Base-by-base conservation (phyloP, 1,140 invertebrate species). In the Philaenus spumarius region DNA sequence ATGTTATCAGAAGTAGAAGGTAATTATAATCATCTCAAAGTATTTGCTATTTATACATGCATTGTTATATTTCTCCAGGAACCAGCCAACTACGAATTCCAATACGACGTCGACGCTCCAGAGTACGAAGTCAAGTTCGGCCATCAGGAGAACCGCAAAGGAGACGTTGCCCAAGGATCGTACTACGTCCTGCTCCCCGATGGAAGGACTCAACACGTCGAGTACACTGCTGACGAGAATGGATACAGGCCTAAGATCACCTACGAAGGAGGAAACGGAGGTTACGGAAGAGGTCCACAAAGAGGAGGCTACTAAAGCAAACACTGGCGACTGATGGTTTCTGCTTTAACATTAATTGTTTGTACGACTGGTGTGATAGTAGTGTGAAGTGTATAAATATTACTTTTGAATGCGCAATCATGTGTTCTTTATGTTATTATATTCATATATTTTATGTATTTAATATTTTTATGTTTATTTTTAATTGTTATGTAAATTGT, bases 171-270 rank as follows among this genome's bases (percentile, higher is more conserved):
- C 58, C 83, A 82, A 69, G 90, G 90, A 68, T 81, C 86, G 70
- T 93, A 90, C 78, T 85, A 89, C 75, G 89, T 92, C 64, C 73
- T 90, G 40, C 78, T 92, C 65, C 89, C 89, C 50, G 89, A 92
- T 75, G 89, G 89, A 68, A 83, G 87, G 70, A 87, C 84, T 71
- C 89, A 91, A 76, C 80, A 89, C 64, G 87, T 93, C 39, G 81
- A 87, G 69, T 93, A 92, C 71, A 82, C 86, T 70, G 88, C 87
- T 2, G 87, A 89, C 70, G 78, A 80, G 65, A 82, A 86, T 58
- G 89, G 89, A 65, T 92, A 86, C 73, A 86, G 86, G 70, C 89
- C 89, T 58, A 81, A 82, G 68, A 83, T 92, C 63, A 83, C 83
- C 67, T 92, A 91, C 68, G 53, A 55, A 34, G 59, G 48, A 24